A percentile compares a stretch with the other conserved stretches of the same genome.
These are phyloP conservation scores for Lithophane socia DNA, from an alignment of 2,888 invertebrate genomes.

Conservation along the genomic window DNA sequence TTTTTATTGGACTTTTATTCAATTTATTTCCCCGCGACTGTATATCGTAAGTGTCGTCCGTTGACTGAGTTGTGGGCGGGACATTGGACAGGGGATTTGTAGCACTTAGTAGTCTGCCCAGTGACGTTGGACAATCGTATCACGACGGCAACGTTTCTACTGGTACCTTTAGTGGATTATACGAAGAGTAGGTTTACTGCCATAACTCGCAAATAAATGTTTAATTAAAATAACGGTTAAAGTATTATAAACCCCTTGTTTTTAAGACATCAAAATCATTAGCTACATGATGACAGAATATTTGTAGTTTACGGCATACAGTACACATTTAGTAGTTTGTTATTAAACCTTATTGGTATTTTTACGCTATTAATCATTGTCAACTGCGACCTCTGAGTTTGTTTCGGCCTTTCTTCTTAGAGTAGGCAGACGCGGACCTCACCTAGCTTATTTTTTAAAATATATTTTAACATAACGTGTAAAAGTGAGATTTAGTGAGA, in stretches of 20 bases:
- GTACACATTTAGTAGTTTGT: neutral
- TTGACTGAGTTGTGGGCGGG: slow-evolving; percentile 73
- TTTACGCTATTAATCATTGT: neutral
- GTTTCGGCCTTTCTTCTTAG: too few species aligned
- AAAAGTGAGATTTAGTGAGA: neutral
- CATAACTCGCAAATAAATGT: neutral
- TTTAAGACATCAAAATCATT: too few species aligned
- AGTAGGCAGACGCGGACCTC: too few species aligned
- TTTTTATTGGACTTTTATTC: slow-evolving; percentile 67
- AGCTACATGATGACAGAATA: too few species aligned
- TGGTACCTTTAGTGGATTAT: slow-evolving; percentile 85
- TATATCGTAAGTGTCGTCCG: slow-evolving; percentile 72
- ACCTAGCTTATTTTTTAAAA: too few species aligned
- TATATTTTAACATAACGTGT: too few species aligned
- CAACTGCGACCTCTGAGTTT: too few species aligned
- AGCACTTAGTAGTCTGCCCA: slow-evolving; percentile 89
- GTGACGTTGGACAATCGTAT: slow-evolving; percentile 85
- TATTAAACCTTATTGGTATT: neutral
- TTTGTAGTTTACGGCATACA: neutral
- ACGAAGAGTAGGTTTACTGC: slow-evolving; percentile 64
- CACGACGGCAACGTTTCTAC: slow-evolving; percentile 74
- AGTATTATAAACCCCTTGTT: too few species aligned
- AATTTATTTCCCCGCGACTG: slow-evolving; percentile 63
- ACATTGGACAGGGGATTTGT: slow-evolving; percentile 86
- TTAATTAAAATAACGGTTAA: too few species aligned